Conservation (phyloP, 2,888 invertebrate genomes). For the Tipula vernalis region DNA sequence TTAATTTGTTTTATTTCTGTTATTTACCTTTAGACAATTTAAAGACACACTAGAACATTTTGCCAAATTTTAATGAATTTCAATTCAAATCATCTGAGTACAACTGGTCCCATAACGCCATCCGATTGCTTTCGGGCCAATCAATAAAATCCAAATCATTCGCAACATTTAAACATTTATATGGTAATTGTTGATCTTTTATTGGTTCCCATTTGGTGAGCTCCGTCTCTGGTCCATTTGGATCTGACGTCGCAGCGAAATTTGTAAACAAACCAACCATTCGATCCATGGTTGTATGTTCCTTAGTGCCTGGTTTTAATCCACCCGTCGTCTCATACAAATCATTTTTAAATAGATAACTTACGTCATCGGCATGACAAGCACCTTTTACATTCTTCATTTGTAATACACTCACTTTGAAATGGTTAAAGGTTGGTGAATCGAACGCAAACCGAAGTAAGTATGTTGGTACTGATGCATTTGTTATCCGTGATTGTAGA, state of each 20-base stretch:
- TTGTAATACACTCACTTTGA: constrained; percentile 16
- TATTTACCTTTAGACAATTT: too few species aligned
- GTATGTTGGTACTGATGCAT: constrained; percentile 25
- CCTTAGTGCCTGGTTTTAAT: constrained; percentile 15
- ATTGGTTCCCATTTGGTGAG: constrained; percentile 15
- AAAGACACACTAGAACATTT: too few species aligned
- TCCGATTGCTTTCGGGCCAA: constrained; percentile 26
- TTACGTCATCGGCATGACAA: constrained; percentile 32
- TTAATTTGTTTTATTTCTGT: too few species aligned
- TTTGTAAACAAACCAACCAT: constrained; percentile 29
- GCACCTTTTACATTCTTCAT: constrained; percentile 23
- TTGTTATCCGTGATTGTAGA: neutral
- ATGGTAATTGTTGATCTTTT: constrained; percentile 13
- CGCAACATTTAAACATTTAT: constrained; percentile 28
- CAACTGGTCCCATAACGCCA: constrained; percentile 28
- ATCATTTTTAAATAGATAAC: constrained; percentile 27
- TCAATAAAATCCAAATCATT: constrained; percentile 22
- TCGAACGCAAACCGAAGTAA: constrained; percentile 34
- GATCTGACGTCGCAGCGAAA: constrained; percentile 29
- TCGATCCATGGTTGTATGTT: constrained; percentile 23
- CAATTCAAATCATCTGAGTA: constrained; percentile 20
- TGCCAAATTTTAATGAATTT: too few species aligned
- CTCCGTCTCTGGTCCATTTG: constrained; percentile 19
- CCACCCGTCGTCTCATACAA: neutral
- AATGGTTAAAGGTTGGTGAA: constrained; percentile 32